A percentile compares a stretch with the other conserved stretches of the same genome.
Evolutionary conservation across 1,140 invertebrate genomes (phyloP).

Genomic region (Phenacoccus solenopsis): DNA sequence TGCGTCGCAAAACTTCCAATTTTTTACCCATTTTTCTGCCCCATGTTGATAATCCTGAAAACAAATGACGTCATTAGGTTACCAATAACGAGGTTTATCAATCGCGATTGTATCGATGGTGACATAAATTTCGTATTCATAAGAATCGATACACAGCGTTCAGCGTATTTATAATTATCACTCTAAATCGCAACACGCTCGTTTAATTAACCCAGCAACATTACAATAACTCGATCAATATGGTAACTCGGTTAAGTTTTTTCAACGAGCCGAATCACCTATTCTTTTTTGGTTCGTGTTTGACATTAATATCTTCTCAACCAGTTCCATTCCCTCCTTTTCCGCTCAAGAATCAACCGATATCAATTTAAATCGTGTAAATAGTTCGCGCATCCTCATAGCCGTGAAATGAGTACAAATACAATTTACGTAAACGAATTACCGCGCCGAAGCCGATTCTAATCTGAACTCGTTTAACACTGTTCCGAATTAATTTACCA

Average conservation of each 20-base stretch:
- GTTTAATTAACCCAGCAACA: too few species aligned
- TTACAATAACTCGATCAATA: too few species aligned
- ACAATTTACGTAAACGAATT: background rate
- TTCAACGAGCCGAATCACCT: too few species aligned
- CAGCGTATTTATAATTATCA: background rate
- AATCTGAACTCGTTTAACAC: background rate
- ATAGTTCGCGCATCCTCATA: too few species aligned
- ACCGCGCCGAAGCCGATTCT: background rate
- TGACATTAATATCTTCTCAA: too few species aligned
- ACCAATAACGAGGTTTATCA: background rate
- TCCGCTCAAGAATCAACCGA: too few species aligned
- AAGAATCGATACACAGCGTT: background rate
- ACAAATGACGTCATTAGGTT: background rate
- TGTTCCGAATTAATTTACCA: background rate
- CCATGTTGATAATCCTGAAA: constrained; percentile 60
- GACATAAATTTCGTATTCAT: background rate
- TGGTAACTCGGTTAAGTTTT: too few species aligned
- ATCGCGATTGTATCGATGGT: background rate
- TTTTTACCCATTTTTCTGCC: constrained; percentile 64
- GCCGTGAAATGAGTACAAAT: too few species aligned
- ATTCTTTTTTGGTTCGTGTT: too few species aligned
- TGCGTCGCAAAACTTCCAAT: constrained; percentile 56
- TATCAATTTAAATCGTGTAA: too few species aligned
- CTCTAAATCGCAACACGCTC: background rate
- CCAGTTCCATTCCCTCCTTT: too few species aligned